Evolutionary conservation across 1,140 invertebrate species (phyloP), one percentile per base, ranked within the genome.

Genomic region (Megalopta genalis): DNA sequence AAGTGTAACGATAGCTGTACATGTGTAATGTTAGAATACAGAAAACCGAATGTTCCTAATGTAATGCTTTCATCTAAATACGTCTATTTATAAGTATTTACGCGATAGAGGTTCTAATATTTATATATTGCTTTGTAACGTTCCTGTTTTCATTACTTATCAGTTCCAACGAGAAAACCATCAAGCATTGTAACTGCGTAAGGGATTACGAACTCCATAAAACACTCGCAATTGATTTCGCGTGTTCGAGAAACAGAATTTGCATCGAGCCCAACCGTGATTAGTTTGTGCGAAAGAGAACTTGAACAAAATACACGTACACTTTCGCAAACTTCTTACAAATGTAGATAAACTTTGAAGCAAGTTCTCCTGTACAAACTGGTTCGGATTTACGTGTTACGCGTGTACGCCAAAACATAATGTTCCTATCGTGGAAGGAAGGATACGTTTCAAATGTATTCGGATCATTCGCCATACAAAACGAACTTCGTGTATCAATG

Each of bases 41-140:
- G 71, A 77, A 79, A 82, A 89, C 77, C 87, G 77, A 88, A 90
- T 85, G 88, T 90, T 89, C 88, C 89, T 90, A 89, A 86, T 87
- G 73, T 88, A 87, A 89, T 89, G 88, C 88, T 90, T 89, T 89
- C 82, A 85, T 87, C 80, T 88, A 83, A 86, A 68, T 87, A 87
- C 65, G 70, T 86, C 82, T 86, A 87, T 83, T 85, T 84, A 73
- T 82, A 81, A 77, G 77, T 86, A 88, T 81, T 83, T 82, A 85
- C 62, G 78, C 72, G 82, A 84, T 85, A 86, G 65, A 82, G 42
- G 66, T 70, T 77, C 72, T 77, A 77, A 75, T 65, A 74, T 86
- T 86, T 86, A 86, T 79, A 80, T 46, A 69, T 54, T 82, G 60
- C 68, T 80, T 27, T 79, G 59, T 65, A 67, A 71, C 27, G 63